phyloP scores from a whole-genome alignment of 2,888 invertebrate species.

The Gisinianus flammeolus region DNA sequence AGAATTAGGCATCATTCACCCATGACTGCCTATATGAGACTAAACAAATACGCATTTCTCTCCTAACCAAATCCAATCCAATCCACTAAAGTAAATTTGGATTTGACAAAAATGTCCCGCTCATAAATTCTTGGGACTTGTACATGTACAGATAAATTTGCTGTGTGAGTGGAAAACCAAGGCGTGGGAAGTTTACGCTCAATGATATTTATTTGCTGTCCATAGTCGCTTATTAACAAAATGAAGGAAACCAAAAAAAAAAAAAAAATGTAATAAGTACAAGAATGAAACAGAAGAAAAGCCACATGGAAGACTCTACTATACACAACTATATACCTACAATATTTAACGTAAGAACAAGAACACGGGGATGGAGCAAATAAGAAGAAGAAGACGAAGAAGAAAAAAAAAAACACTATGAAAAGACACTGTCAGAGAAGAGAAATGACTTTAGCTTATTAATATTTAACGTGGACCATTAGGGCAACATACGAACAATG shows the following conservation, averaged over 20 bases:
- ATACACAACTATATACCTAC: neutral
- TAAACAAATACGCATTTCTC: no score
- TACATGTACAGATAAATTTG: no score
- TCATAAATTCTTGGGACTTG: no score
- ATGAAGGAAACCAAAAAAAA: neutral
- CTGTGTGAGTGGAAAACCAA: neutral
- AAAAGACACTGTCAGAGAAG: constrained; percentile 33
- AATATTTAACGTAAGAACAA: neutral
- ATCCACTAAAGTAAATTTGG: no score
- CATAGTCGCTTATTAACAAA: neutral
- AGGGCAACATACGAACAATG: constrained; percentile 35
- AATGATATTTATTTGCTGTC: neutral
- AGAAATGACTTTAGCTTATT: constrained; percentile 31
- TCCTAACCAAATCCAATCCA: no score
- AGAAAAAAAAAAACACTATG: neutral
- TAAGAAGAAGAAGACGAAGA: neutral
- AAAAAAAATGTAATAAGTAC: neutral
- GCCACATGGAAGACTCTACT: neutral
- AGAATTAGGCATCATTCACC: no score
- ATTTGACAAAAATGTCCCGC: no score
- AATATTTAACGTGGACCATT: constrained; percentile 35
- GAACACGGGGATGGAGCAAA: neutral
- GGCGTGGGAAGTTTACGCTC: neutral
- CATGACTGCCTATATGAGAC: no score
- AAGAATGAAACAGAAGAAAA: neutral